A percentile compares a stretch with the other conserved stretches of the same genome.
phyloP scores from a whole-genome alignment of 2,113 vertebrate genomes.

The Gila orcuttii region DNA sequence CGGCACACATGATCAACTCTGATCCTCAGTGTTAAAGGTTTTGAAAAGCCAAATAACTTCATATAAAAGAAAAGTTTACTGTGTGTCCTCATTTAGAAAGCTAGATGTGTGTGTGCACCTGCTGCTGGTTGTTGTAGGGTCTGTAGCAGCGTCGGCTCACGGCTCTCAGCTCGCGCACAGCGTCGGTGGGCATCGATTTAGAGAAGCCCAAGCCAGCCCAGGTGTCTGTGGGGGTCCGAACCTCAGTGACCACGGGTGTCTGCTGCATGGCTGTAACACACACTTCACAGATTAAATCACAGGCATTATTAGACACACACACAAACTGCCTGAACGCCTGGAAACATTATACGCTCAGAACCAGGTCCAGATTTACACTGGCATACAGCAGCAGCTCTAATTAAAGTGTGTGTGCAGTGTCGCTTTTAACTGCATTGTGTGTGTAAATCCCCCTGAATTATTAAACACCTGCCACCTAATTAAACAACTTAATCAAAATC shows the following conservation, averaged over 20 bases:
- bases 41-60: neutral
- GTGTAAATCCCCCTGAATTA: constrained; percentile 47
- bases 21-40: neutral
- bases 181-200: constrained; percentile 82
- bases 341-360: neutral
- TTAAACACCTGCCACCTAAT: constrained; percentile 55
- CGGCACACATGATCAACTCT: neutral
- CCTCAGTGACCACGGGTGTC: constrained; percentile 79
- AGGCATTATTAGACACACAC: constrained; percentile 45
- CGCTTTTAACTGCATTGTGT: neutral
- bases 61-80: neutral
- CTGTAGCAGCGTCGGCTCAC: constrained; percentile 78
- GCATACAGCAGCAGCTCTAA: constrained; percentile 13
- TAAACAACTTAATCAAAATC: constrained; percentile 46
- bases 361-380: neutral
- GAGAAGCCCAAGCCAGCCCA: constrained; percentile 84
- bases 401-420: neutral
- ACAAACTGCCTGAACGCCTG: neutral
- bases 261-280: constrained; percentile 78
- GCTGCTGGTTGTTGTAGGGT: constrained; percentile 70
- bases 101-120: neutral
- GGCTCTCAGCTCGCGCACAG: constrained; percentile 77
- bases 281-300: constrained; percentile 26
- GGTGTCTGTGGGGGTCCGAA: constrained; percentile 79
- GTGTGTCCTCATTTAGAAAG: neutral